These are phyloP conservation scores for Camponotus floridanus DNA, from an alignment of 1,140 invertebrate species.

Conservation along the genomic window DNA sequence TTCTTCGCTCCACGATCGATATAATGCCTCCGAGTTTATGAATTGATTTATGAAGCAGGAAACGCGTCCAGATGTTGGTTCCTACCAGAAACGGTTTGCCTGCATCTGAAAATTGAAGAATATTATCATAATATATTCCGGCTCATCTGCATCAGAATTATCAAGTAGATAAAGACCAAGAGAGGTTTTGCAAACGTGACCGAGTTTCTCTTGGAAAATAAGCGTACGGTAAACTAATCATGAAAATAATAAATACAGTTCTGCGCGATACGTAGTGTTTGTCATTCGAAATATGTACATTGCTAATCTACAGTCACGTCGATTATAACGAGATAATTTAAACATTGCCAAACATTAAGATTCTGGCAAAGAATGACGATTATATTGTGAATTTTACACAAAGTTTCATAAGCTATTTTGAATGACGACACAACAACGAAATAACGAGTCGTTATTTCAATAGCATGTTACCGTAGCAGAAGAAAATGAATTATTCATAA, in stretches of 20 bases:
- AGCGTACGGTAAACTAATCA: background rate
- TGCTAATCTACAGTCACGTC: background rate
- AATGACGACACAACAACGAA: background rate
- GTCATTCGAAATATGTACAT: constrained; percentile 1
- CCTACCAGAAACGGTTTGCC: constrained; percentile 22
- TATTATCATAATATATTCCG: constrained; percentile 67
- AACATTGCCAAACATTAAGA: background rate
- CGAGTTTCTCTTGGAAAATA: constrained; percentile 18
- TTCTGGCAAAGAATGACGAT: background rate
- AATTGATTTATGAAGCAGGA: constrained; percentile 61
- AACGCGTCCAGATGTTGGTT: constrained; percentile 32
- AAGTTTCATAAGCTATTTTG: background rate
- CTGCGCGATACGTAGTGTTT: background rate
- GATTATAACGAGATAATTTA: background rate
- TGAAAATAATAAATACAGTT: background rate
- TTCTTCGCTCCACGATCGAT: constrained; percentile 29
- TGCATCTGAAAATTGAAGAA: constrained; percentile 57
- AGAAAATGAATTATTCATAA: constrained; percentile 43
- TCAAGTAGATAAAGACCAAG: constrained; percentile 38
- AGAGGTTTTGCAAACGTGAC: background rate
- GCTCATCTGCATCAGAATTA: constrained; percentile 67
- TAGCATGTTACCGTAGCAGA: background rate
- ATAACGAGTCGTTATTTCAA: constrained; percentile 19
- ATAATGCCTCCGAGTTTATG: constrained; percentile 36
- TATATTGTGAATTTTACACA: background rate